Percentiles rank a stretch among this genome's conserved stretches.
These are phyloP conservation scores for Aethina tumida DNA, from an alignment of 1,140 invertebrate genomes.

Conservation along the genomic window DNA sequence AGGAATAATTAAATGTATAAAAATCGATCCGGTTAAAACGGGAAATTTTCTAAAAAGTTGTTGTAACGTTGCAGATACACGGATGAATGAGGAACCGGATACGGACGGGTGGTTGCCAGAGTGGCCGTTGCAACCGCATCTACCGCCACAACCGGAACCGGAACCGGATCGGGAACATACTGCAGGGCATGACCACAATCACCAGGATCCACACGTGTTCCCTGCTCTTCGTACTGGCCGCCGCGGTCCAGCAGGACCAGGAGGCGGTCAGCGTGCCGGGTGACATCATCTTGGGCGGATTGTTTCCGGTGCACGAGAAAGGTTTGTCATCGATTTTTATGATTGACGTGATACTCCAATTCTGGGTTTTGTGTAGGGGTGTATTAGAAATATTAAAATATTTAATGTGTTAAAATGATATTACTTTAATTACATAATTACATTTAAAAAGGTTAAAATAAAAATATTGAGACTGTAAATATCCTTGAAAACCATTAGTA, in stretches of 20 bases:
- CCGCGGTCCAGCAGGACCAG: conserved; percentile 9
- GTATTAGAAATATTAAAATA: no score
- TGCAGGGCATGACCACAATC: conserved; percentile 14
- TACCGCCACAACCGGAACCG: no score
- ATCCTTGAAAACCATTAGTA: no score
- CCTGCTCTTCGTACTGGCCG: conserved; percentile 8
- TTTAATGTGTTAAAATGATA: no score
- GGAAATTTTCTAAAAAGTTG: conserved; percentile 5
- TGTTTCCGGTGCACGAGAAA: conserved; percentile 71
- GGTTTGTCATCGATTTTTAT: no score
- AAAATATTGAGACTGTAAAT: no score
- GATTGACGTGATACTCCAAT: no score
- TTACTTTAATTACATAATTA: no score
- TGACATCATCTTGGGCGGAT: conserved; percentile 64
- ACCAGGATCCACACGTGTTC: conserved; percentile 8
- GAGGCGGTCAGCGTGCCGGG: conserved; percentile 41
- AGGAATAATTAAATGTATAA: conserved; percentile 2
- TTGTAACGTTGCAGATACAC: conserved; percentile 11
- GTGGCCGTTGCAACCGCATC: no score
- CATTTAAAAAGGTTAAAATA: no score
- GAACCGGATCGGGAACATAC: conserved; percentile 6
- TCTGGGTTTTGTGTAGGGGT: no score
- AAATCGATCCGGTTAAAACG: conserved; percentile 1
- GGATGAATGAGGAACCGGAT: conserved; percentile 13
- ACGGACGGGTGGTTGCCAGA: no score